phyloP scores from a whole-genome alignment of 2,113 vertebrate genomes.

The Lagopus leucura region DNA sequence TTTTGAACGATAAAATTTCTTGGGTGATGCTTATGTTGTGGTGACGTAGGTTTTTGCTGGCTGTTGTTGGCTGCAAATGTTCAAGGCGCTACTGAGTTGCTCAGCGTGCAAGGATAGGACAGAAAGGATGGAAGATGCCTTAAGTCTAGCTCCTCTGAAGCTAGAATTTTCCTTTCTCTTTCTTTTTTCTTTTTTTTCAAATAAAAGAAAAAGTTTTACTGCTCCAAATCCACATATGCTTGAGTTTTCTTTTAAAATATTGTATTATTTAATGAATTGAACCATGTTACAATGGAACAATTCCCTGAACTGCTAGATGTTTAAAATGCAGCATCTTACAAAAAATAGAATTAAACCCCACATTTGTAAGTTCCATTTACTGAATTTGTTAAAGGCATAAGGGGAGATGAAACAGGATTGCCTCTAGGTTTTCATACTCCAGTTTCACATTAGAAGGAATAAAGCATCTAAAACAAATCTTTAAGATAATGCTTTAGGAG shows the following conservation, averaged over 20 bases:
- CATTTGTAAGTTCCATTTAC: background rate
- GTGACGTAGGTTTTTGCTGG: background rate
- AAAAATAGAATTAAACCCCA: background rate
- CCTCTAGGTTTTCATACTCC: background rate
- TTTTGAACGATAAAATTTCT: background rate
- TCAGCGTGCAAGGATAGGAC: background rate
- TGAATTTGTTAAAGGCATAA: background rate
- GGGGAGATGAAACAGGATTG: background rate
- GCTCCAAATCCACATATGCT: background rate
- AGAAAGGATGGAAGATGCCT: background rate
- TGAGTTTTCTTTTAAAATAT: background rate
- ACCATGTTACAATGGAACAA: background rate
- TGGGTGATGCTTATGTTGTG: background rate
- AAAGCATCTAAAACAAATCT: background rate
- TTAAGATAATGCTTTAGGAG: background rate
- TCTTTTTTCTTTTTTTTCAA: background rate
- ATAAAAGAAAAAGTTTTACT: background rate
- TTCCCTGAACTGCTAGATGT: background rate
- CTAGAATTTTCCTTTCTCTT: fast-evolving
- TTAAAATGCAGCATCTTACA: background rate
- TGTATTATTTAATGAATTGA: background rate
- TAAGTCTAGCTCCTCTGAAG: background rate
- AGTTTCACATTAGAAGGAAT: background rate
- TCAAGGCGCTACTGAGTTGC: background rate
- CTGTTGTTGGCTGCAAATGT: background rate